Evolutionary conservation across 2,113 vertebrate species (phyloP), one percentile per base, ranked within the genome.

Genomic region (Anoura caudifer): DNA sequence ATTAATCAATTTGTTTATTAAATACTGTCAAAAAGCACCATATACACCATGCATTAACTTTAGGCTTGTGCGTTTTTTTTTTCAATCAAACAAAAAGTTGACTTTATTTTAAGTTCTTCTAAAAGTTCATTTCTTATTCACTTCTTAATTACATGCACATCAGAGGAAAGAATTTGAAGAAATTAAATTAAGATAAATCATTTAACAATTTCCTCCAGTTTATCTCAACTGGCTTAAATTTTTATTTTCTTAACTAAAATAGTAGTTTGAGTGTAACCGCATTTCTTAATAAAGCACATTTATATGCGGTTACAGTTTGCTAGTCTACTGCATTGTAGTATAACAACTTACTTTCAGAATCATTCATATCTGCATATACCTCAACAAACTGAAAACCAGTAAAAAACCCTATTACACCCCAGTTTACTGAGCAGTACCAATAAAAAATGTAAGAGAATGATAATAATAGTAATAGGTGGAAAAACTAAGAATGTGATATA

Each of bases 171-270:
- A 65, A 73, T 52, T 56, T 47, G 20, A 81, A 94, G 47, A 95
- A 65, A 95, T 81, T 90, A 67, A 91, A 45, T 43, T 67, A 88
- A 69, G 43, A 38, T 11, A 77, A 79, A 82, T 67, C 52, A 91
- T 88, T 65, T 73, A 93, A 87, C 13, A 84, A 61, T 61, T 90
- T 94, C 80, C 75, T 95, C 43, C n/a, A 92, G 7, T 79, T 87
- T 91, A 61, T 61, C 14, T 76, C 72, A 90, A 83, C 16, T 43
- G 61, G 45, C 65, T 87, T 97, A 75, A 90, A 67, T 65, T 96
- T 52, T 93, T 95, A 86, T 86, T 82, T 96, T 94, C 69, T 63
- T 83, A 83, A 67, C 38, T 84, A 80, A 89, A 93, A 87, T 70
- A 86, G 19, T 63, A 90, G 65, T 90, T 75, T 56, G 33, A 79